These are phyloP conservation scores for Scyliorhinus canicula DNA, from an alignment of 2,797 vertebrate genomes.

Conservation along the genomic window DNA sequence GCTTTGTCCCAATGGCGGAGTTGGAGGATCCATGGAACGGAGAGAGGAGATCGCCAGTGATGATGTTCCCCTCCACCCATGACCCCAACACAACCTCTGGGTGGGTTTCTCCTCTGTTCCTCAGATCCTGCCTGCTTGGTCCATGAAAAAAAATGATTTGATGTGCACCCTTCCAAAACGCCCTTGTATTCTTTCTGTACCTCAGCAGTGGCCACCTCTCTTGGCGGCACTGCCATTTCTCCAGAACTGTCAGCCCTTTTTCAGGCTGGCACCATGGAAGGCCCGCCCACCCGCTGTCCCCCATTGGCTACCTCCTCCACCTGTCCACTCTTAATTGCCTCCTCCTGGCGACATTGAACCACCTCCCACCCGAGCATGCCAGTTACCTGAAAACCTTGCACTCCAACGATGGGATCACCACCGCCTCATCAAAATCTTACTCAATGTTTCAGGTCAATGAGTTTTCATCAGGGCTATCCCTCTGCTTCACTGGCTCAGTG, in stretches of 20 bases:
- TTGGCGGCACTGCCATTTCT: background rate
- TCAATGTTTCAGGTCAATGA: background rate
- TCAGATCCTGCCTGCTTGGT: background rate
- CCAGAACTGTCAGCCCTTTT: background rate
- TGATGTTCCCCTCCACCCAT: too few species aligned
- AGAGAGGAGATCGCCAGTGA: background rate
- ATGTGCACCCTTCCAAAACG: background rate
- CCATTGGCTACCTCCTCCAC: background rate
- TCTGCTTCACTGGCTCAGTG: too few species aligned
- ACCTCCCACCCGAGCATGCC: background rate
- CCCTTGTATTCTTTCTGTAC: background rate
- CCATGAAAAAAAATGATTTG: background rate
- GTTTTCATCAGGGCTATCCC: background rate
- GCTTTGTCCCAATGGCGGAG: background rate
- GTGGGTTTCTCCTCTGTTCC: background rate
- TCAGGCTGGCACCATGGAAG: background rate
- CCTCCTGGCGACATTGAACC: background rate
- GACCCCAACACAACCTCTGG: background rate
- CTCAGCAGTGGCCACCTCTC: background rate
- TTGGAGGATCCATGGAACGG: background rate
- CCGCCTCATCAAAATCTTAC: background rate
- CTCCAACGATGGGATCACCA: background rate
- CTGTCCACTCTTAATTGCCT: background rate
- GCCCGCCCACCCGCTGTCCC: background rate
- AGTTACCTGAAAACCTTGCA: background rate